These are phyloP conservation scores for Lytechinus pictus DNA, from an alignment of 35 echinoderm and acorn worm species.

Conservation along the genomic window DNA sequence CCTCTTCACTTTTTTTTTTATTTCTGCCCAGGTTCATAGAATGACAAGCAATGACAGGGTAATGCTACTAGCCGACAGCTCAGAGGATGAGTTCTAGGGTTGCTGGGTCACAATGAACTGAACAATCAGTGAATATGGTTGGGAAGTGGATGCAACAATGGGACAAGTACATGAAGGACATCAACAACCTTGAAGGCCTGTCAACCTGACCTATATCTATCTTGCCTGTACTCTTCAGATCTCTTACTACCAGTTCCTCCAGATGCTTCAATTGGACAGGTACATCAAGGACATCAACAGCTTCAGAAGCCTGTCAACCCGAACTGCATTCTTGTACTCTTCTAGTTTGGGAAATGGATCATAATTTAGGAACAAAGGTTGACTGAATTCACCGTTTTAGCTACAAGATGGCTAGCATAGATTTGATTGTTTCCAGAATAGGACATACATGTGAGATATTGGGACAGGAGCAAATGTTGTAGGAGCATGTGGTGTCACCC, in stretches of 20 bases:
- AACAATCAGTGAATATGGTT: neutral
- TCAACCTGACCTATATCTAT: neutral
- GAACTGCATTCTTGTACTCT: neutral
- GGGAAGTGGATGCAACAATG: no score
- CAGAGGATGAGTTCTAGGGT: constrained; percentile 69
- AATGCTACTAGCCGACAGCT: constrained; percentile 74
- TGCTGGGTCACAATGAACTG: constrained; percentile 9
- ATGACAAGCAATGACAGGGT: constrained; percentile 70
- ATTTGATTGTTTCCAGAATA: no score
- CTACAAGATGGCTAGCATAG: no score
- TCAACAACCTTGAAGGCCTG: neutral
- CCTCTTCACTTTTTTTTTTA: neutral
- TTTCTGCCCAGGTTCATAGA: constrained; percentile 45
- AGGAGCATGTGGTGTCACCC: no score
- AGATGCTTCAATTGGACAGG: no score
- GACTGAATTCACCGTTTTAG: no score
- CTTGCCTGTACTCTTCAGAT: neutral
- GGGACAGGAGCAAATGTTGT: no score
- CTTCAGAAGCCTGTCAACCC: neutral
- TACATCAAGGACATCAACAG: neutral
- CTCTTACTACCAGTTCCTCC: no score
- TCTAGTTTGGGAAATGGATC: neutral
- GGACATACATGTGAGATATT: no score
- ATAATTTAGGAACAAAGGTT: no score
- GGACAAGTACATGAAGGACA: neutral